These are phyloP conservation scores for Aphis gossypii DNA, from an alignment of 1,140 invertebrate genomes.

Conservation along the genomic window DNA sequence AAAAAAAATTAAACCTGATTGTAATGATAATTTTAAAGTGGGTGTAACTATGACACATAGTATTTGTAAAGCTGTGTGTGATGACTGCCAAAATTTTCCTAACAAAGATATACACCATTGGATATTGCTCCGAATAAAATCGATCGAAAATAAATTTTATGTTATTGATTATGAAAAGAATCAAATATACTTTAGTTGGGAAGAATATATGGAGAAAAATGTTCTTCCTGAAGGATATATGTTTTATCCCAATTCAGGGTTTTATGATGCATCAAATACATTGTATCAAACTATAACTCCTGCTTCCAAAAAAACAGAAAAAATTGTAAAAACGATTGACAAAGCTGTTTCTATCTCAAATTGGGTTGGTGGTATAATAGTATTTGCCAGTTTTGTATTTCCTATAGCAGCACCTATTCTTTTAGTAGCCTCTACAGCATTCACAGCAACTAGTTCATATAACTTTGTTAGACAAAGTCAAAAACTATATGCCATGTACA, in stretches of 20 bases:
- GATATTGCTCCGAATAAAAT: not conserved
- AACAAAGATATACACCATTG: not conserved
- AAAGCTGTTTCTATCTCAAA: fast-evolving
- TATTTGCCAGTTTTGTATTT: not conserved
- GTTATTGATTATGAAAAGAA: not conserved
- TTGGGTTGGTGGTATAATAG: not conserved
- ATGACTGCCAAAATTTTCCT: not conserved
- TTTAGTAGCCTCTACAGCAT: fast-evolving
- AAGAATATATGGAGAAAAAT: not conserved
- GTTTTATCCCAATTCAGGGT: not conserved
- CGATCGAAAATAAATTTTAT: not conserved
- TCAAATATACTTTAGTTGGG: not conserved
- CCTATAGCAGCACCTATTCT: not conserved
- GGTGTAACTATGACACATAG: not conserved
- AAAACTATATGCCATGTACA: too few relatives aligned
- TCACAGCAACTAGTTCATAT: not conserved
- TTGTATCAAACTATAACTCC: not conserved
- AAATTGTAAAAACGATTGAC: too few relatives aligned
- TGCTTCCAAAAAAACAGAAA: not conserved
- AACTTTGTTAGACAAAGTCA: not conserved
- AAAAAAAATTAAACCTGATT: not conserved
- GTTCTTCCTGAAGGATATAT: not conserved
- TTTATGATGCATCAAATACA: slow-evolving; percentile 1
- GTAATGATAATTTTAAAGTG: not conserved
- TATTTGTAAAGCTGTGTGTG: not conserved